Base-by-base conservation (phyloP, 1,140 invertebrate genomes). In the Notospermus geniculatus region DNA sequence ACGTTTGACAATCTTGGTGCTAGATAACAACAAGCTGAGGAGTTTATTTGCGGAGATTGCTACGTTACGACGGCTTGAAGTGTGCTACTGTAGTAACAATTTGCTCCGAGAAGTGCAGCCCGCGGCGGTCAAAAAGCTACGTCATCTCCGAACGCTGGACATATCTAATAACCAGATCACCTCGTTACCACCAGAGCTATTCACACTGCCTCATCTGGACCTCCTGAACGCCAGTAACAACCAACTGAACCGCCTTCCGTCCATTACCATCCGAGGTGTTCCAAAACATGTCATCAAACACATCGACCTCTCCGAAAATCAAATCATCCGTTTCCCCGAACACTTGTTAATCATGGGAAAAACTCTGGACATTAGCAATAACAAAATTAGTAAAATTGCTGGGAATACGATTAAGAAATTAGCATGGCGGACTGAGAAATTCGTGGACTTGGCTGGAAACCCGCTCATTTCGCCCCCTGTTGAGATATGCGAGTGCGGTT, bases 221-320 rank as follows among this genome's bases (percentile, higher is more conserved):
- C 62, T 65, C 2, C 56, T 79, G 17, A 72, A 75, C 60, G 70
- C 69, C 52, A 75, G 76, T 70, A 64, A 72, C 22, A 79, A 79
- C 62, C 67, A 74, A 64, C 71, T 79, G 15, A 64, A 66, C 7
- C 72, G 73, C 60, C 63, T 79, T 13, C 76, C 77, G 17, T 64
- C 71, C 15, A 73, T 78, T 55, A 75, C 69, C 54, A 63, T 74
- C n/a, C 71, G 71, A 41, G 64, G 66, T 0, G 70, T 72, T 41
- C 67, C 70, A 62, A 69, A 67, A 56, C 71, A 71, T 30, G 65
- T 64, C 57, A 61, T 77, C 25, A 54, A 65, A 7, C 62, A 66
- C 25, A 64, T 78, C 13, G 77, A 79, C 62, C 69, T 79, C 7
- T 76, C 76, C 1, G 70, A 72, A 15, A 79, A 79, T 65, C 62